These are phyloP conservation scores for Megastigmus dorsalis DNA, from an alignment of 2,888 invertebrate species.

Conservation along the genomic window DNA sequence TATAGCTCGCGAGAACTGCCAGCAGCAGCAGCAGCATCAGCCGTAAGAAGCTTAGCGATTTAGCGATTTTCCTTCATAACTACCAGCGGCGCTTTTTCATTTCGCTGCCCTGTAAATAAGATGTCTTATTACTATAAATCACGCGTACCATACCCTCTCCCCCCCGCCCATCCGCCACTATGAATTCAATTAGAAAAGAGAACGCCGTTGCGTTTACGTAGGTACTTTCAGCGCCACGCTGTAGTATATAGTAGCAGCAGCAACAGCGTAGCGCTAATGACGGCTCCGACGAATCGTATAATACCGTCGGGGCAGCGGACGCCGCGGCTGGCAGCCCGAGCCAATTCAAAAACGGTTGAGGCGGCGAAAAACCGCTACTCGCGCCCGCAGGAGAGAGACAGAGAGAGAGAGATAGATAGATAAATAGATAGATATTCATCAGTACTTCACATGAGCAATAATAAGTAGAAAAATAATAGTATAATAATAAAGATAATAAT, in stretches of 20 bases:
- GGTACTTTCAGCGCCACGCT: conserved; percentile 20
- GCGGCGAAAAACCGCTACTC: conserved; percentile 21
- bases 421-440: too few relatives aligned
- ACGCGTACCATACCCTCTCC: too few relatives aligned
- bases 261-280: background rate
- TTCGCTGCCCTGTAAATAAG: conserved; percentile 60
- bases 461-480: too few relatives aligned
- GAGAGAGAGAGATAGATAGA: too few relatives aligned
- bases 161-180: conserved; percentile 43
- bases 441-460: too few relatives aligned
- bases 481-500: too few relatives aligned
- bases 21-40: conserved; percentile 31
- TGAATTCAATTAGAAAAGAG: conserved; percentile 59
- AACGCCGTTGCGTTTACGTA: conserved; percentile 37
- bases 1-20: conserved; percentile 16
- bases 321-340: too few relatives aligned
- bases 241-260: too few relatives aligned
- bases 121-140: conserved; percentile 64
- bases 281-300: conserved; percentile 6
- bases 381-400: too few relatives aligned
- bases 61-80: conserved; percentile 59
- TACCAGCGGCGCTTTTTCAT: conserved; percentile 58
- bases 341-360: conserved; percentile 19
- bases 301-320: conserved; percentile 10
- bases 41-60: conserved; percentile 64